A percentile compares a stretch with the other conserved stretches of the same genome.
Conservation (phyloP, 92 coral and sea anemone genomes). For the Diadumene lineata region DNA sequence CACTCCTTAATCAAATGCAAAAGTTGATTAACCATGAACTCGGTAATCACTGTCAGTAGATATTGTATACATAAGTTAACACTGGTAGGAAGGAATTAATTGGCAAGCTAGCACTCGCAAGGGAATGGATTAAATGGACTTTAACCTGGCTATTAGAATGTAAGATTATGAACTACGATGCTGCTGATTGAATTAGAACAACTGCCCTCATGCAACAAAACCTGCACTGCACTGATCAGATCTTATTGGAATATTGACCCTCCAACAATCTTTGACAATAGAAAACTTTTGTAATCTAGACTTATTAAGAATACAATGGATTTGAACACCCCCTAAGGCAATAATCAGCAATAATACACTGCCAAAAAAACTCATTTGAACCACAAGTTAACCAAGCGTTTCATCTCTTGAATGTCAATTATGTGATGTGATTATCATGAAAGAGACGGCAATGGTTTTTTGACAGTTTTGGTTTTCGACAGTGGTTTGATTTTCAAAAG, state of each 20-base stretch:
- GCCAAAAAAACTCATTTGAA: background rate
- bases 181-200: no score
- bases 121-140: background rate
- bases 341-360: background rate
- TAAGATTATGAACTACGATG: no score
- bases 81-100: background rate
- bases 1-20: background rate
- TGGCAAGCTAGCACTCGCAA: background rate
- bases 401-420: background rate
- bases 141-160: background rate
- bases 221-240: no score
- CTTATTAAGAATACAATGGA: background rate
- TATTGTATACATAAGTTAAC: background rate
- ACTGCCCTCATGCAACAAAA: no score
- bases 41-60: no score
- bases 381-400: background rate
- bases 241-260: no score
- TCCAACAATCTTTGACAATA: no score
- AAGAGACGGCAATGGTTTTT: background rate
- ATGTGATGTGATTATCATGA: background rate
- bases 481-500: background rate
- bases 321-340: background rate
- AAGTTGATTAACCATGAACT: no score
- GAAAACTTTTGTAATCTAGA: conserved; percentile 1
- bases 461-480: background rate